Evolutionary conservation across 1,140 invertebrate genomes (phyloP), one percentile per base, ranked within the genome.

Genomic region (Zaprionus camerounensis): DNA sequence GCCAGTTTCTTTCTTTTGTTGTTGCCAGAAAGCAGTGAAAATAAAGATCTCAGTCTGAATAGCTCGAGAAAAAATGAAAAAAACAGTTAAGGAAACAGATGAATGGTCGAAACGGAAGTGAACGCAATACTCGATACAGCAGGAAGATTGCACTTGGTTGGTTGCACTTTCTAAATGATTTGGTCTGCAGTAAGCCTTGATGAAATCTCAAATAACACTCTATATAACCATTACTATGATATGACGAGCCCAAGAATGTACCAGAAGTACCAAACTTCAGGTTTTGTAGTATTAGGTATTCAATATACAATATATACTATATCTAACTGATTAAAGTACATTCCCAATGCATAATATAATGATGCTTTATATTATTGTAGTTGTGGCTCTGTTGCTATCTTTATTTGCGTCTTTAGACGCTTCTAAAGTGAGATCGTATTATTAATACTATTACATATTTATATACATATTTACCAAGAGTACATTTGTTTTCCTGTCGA

Each of bases 1-100:
- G 53, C 73, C 41, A 71, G 34, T 57, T 34, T 20, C 9, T 26
- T 9, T 28, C 28, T 22, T 44, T 82, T 82, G 34, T 79, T 76
- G 20, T 64, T 65, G 73, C 41, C 64, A 72, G 82, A 71, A 74
- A 71, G 56, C 34, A 65, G 24, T 17, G 13, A 51, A 66, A 56
- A 76, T 71, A 72, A 44, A 76, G 36, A 72, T 57, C 24, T 51
- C 55, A 49, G 56, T 26, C 46, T 76, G 62, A 71, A 65, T 15
- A 31, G 64, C 44, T 5, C n/a, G 44, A 41, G 15, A 44, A 67
- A 49, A 63, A 7, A 17, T 3, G 0, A n/a, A 46, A 34, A 64
- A 69, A 73, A 76, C 81, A 76, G 81, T 80, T 83, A 72, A 80
- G 76, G 68, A 80, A 80, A 49, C 65, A 63, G 36, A 81, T 78